Evolutionary conservation across 1,140 invertebrate genomes (phyloP).

Genomic region (Drosophila arawakana): DNA sequence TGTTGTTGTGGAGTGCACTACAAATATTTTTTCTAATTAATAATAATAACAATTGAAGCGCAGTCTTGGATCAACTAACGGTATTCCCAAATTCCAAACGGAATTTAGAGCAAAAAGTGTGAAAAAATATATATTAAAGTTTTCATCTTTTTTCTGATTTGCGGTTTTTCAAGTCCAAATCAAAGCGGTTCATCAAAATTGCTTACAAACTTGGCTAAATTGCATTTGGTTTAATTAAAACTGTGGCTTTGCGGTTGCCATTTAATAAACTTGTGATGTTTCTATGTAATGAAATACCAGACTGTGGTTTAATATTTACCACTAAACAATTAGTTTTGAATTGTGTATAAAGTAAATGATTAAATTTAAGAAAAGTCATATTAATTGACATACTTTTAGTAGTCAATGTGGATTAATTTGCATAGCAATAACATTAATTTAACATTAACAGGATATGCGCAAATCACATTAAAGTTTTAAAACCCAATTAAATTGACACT

Average conservation of each 20-base stretch:
- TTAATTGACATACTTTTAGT: too few relatives aligned
- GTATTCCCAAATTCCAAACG: conserved; percentile 44
- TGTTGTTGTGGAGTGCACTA: conserved; percentile 41
- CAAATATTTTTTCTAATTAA: conserved; percentile 79
- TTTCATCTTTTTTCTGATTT: conserved; percentile 27
- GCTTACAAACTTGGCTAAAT: conserved; percentile 50
- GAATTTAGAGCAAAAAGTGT: conserved; percentile 60
- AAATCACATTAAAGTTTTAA: background rate
- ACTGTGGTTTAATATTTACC: background rate
- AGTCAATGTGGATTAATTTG: too few relatives aligned
- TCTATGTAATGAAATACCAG: background rate
- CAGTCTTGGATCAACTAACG: conserved; percentile 54
- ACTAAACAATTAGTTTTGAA: too few relatives aligned
- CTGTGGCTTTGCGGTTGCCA: conserved; percentile 27
- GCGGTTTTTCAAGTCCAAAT: conserved; percentile 36
- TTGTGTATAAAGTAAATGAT: too few relatives aligned
- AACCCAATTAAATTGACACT: background rate
- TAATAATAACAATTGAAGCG: conserved; percentile 78
- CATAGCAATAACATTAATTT: too few relatives aligned
- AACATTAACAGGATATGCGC: background rate
- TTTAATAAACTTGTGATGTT: background rate
- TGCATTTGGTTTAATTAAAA: conserved; percentile 75
- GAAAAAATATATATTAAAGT: conserved; percentile 24
- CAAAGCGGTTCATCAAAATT: conserved; percentile 68
- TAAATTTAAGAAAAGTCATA: too few relatives aligned